Evolutionary conservation across 2,888 invertebrate genomes (phyloP).

Genomic region (Branchipolynoe longqiensis): DNA sequence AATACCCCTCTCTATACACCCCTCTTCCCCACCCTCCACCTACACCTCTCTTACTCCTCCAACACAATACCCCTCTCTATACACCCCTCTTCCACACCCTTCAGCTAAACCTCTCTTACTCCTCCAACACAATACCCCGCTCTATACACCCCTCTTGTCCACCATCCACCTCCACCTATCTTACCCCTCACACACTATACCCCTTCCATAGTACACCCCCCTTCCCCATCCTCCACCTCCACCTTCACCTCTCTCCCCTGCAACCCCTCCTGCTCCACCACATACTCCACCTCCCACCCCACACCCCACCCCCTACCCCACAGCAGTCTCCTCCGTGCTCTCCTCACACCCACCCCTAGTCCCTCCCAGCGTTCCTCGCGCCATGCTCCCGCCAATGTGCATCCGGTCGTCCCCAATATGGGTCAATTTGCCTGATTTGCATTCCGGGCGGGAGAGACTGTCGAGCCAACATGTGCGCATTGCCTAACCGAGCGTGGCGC

Average conservation of each 20-base stretch:
- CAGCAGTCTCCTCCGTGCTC: not conserved
- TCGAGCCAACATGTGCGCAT: conserved; percentile 13
- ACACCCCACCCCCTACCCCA: not conserved
- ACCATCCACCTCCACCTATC: not conserved
- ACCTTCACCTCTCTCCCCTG: too few species aligned
- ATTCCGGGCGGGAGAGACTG: not conserved
- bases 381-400: not conserved
- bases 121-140: not conserved
- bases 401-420: conserved; percentile 23
- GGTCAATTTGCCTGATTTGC: conserved; percentile 38
- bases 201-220: not conserved
- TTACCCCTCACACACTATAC: not conserved
- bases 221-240: not conserved
- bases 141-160: not conserved
- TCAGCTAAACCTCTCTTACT: not conserved
- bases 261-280: not conserved
- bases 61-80: not conserved
- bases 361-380: not conserved
- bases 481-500: conserved; percentile 21
- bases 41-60: not conserved
- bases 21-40: not conserved
- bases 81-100: not conserved
- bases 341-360: not conserved
- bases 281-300: not conserved
- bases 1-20: not conserved